Percentiles rank a stretch among this genome's conserved stretches.
Evolutionary conservation across 2,113 vertebrate genomes (phyloP).

Genomic region (Hippocampus guttulatus): DNA sequence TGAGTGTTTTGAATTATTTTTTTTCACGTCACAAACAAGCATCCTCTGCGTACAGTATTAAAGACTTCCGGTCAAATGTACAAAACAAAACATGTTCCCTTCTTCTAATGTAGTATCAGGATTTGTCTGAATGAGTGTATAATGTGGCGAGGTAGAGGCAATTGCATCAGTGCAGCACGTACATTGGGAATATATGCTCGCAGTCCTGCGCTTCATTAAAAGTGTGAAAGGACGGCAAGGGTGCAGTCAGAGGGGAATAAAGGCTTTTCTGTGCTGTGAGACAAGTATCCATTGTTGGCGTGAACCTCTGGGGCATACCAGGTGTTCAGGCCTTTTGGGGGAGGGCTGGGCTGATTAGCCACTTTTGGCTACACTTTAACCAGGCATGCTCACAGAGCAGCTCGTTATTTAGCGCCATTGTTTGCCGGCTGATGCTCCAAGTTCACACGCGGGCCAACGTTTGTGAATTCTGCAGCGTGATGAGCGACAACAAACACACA

Average conservation of each 20-base stretch:
- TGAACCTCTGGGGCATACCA: conserved; percentile 59
- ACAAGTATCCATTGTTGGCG: conserved; percentile 65
- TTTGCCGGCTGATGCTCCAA: neutral
- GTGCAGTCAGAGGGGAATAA: conserved; percentile 47
- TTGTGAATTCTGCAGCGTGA: conserved; percentile 1
- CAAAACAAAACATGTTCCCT: neutral
- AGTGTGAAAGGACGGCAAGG: conserved; percentile 14
- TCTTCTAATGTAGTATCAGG: neutral
- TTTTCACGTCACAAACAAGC: neutral
- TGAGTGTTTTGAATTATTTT: neutral
- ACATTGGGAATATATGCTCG: neutral
- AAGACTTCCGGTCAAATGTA: neutral
- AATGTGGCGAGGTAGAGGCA: neutral
- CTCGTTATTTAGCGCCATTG: conserved; percentile 28
- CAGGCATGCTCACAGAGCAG: conserved; percentile 35
- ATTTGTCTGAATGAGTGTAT: neutral
- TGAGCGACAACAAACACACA: conserved; percentile 21
- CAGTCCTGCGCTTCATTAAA: conserved; percentile 22
- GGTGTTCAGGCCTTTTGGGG: conserved; percentile 58
- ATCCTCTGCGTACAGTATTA: neutral
- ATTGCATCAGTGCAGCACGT: neutral
- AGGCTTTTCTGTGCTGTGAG: conserved; percentile 56
- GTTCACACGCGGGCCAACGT: neutral
- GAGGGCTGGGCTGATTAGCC: conserved; percentile 32
- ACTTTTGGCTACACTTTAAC: conserved; percentile 62